Evolutionary conservation across 2,888 invertebrate genomes (phyloP).

Genomic region (Lasius fuliginosus): DNA sequence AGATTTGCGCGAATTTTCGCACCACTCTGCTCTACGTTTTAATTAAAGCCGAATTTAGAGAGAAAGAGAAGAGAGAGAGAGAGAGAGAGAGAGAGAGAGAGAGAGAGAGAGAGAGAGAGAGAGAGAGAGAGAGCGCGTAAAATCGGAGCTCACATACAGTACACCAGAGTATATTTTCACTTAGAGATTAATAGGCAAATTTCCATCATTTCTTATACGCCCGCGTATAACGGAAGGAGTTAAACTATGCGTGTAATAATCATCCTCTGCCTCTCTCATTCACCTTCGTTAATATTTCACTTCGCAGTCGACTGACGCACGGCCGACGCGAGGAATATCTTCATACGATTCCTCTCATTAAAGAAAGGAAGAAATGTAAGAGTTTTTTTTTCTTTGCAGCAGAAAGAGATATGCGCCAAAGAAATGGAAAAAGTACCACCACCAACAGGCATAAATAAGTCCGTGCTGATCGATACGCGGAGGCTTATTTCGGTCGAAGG

Average conservation of each 20-base stretch:
- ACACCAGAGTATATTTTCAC: neutral
- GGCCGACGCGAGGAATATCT: neutral
- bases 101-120: no score
- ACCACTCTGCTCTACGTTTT: neutral
- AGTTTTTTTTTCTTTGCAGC: neutral
- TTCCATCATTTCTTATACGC: slow-evolving; percentile 9
- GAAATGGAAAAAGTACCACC: slow-evolving; percentile 32
- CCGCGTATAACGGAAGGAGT: slow-evolving; percentile 30
- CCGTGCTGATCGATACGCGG: slow-evolving; percentile 33
- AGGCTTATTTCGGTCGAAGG: slow-evolving; percentile 16
- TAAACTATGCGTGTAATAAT: slow-evolving; percentile 39
- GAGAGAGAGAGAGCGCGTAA: neutral
- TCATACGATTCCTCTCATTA: neutral
- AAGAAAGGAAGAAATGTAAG: slow-evolving; percentile 8
- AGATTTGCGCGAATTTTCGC: neutral
- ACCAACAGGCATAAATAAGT: slow-evolving; percentile 1
- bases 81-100: neutral
- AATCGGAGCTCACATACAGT: neutral
- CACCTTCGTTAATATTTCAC: slow-evolving; percentile 45
- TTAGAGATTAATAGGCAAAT: slow-evolving; percentile 7
- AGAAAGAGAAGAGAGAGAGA: no score
- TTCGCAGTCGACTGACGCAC: slow-evolving; percentile 9
- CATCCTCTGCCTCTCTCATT: slow-evolving; percentile 42
- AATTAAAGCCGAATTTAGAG: neutral
- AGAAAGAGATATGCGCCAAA: neutral